Evolutionary conservation across 2,888 invertebrate genomes (phyloP), one percentile per base, ranked within the genome.

Genomic region (Spodoptera picta): DNA sequence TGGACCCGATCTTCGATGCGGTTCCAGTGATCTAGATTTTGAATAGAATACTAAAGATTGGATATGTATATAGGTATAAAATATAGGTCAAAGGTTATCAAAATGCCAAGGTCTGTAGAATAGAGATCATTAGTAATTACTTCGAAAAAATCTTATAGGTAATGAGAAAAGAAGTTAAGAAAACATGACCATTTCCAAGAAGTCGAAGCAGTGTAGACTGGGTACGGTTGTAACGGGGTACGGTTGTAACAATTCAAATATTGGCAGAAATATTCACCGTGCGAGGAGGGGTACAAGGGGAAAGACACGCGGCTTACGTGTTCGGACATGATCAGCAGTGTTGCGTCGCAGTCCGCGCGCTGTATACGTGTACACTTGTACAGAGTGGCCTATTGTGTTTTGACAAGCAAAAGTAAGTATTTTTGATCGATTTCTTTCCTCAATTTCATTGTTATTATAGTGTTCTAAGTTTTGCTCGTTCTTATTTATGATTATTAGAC

Each of bases 1-100:
- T 3, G 5, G 9, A 48, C 31, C 67, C 79, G 60, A 78, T 78
- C 75, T 66, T 49, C 45, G 47, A 60, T 43, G 43, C 36, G 24
- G 46, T 45, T 43, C 46, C 56, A 57, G 47, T 67, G 47, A 74
- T 66, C 55, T 64, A 63, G 51, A 46, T 11, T 64, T 62, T 14
- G 48, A 44, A 44, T 54, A 48, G 12, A 63, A 60, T 52, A 48
- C 70, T 60, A 55, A 12, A 44, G 23, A 62, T 57, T 60, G 44
- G 54, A 70, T 77, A 64, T 41, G 49, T 58, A 23, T n/a, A 23
- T 41, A 31, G 36, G 44, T 31, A 50, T n/a, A 49, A 46, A 23
- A 46, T 57, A 48, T 77, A 56, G 65, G 44, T 50, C 51, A 41
- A n/a, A 41, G 54, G 52, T 50, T 60, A 6, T 1, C 10, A 9